Base-by-base conservation (phyloP, 2,113 vertebrate genomes). In the Labeo rohita region DNA sequence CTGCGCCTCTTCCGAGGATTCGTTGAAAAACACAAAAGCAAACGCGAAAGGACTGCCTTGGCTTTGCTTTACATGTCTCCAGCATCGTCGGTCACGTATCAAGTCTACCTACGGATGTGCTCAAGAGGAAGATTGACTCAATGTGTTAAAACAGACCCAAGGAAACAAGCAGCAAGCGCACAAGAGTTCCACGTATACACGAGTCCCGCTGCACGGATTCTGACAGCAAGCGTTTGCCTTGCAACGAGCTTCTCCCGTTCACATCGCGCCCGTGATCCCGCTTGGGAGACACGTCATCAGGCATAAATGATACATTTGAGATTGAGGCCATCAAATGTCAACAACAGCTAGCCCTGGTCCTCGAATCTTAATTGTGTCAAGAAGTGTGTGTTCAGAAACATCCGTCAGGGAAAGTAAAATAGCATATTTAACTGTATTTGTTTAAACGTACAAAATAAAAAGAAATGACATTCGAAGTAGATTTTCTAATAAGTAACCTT, bases 81-180 rank as follows among this genome's bases (percentile, higher is more conserved):
- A 59, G 49, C 81, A 59, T 83, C 68, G 68, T 73, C 52, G 54
- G 9, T n/a, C 54, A 45, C 54, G 18, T 61, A 83, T 54, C 63
- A 8, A 28, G 16, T 68, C 8, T 23, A 54, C 7, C 47, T 73
- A 13, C 81, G 50, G 66, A 54, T 72, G 68, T 84, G 81, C 36
- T n/a, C 0, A 10, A 43, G 68, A 72, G 68, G 49, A 72, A 83
- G 65, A 83, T 23, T 23, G 36, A 61, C 7, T 65, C 59, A 11
- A 65, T 66, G 59, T 39, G 65, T 80, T 85, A 39, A 68, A 66
- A 49, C n/a, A 52, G 39, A 80, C 85, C 79, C 78, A 65, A 12
- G 72, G 56, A 86, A 86, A 86, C 85, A 86, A 59, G 63, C 21
- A 45, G 66, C 68, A 16, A 10, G 36, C 66, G 50, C 78, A 52